Conservation (phyloP, 2,113 vertebrate species). For the Columba janthina region DNA sequence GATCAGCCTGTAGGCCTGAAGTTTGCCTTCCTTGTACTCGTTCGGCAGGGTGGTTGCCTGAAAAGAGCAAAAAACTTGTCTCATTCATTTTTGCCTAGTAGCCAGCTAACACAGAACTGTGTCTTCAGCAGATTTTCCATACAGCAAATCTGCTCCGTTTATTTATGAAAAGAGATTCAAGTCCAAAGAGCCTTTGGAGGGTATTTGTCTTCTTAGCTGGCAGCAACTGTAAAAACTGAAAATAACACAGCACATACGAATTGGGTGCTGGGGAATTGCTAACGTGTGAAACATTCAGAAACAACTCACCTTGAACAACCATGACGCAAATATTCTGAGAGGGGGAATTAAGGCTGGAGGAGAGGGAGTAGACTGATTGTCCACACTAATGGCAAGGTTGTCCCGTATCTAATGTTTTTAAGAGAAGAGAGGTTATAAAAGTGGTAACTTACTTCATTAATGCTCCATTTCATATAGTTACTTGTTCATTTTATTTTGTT, state of each 20-base stretch:
- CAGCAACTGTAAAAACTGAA: rapidly evolving
- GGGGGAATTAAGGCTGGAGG: slow-evolving; percentile 92
- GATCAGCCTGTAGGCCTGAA: slow-evolving; percentile 93
- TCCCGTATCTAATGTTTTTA: slow-evolving; percentile 87
- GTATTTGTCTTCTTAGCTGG: rapidly evolving
- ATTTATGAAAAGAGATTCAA: rapidly evolving
- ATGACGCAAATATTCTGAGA: slow-evolving; percentile 95
- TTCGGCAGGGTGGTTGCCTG: slow-evolving; percentile 90
- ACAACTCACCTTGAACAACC: slow-evolving; percentile 92
- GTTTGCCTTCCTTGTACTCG: slow-evolving; percentile 93
- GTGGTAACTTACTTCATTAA: not conserved
- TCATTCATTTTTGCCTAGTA: not conserved
- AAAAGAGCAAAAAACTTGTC: slow-evolving; percentile 18
- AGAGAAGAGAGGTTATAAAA: not conserved
- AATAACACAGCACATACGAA: not conserved
- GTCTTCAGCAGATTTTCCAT: not conserved
- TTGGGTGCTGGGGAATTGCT: rapidly evolving
- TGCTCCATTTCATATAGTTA: not conserved
- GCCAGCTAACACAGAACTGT: not conserved
- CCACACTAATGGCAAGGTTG: slow-evolving; percentile 92
- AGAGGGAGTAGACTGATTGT: slow-evolving; percentile 91
- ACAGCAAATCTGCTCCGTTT: rapidly evolving
- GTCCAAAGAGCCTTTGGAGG: not conserved
- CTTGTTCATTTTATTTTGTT: not conserved
- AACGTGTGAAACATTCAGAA: not conserved